Conservation (phyloP, 2,113 vertebrate genomes). For the Megaleporinus macrocephalus region DNA sequence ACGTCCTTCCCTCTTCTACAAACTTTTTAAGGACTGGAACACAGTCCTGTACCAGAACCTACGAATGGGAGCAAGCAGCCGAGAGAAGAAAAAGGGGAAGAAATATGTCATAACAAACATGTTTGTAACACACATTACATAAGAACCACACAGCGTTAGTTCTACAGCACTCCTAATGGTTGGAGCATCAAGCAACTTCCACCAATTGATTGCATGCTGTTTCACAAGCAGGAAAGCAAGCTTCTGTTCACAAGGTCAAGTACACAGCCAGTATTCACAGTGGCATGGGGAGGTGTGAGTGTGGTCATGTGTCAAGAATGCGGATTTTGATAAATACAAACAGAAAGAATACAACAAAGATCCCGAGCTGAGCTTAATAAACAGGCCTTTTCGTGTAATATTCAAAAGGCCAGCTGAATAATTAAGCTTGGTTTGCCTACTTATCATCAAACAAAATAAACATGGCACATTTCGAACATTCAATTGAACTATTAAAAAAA, state of each 20-base stretch:
- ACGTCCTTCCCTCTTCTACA: slow-evolving; percentile 91
- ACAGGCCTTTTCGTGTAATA: not conserved
- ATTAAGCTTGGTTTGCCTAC: not conserved
- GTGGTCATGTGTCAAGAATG: slow-evolving; percentile 10
- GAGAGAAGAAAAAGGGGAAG: not conserved
- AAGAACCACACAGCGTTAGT: not conserved
- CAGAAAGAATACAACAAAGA: slow-evolving; percentile 13
- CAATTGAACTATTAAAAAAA: not conserved
- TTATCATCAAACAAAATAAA: not conserved
- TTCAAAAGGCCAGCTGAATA: not conserved
- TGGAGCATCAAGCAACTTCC: slow-evolving; percentile 24
- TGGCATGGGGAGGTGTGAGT: not conserved
- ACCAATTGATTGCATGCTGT: slow-evolving; percentile 7
- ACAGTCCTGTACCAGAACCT: slow-evolving; percentile 97
- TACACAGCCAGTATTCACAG: not conserved
- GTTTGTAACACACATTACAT: not conserved
- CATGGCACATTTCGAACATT: not conserved
- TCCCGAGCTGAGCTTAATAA: not conserved
- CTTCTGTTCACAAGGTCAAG: not conserved
- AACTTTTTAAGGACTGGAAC: slow-evolving; percentile 96
- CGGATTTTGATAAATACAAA: slow-evolving; percentile 8
- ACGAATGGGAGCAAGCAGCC: not conserved
- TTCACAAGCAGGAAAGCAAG: slow-evolving; percentile 34
- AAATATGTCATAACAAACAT: not conserved
- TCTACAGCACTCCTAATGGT: not conserved